A percentile compares a stretch with the other conserved stretches of the same genome.
These are phyloP conservation scores for Sarcophaga subvicina DNA, from an alignment of 2,888 invertebrate species.

Conservation along the genomic window DNA sequence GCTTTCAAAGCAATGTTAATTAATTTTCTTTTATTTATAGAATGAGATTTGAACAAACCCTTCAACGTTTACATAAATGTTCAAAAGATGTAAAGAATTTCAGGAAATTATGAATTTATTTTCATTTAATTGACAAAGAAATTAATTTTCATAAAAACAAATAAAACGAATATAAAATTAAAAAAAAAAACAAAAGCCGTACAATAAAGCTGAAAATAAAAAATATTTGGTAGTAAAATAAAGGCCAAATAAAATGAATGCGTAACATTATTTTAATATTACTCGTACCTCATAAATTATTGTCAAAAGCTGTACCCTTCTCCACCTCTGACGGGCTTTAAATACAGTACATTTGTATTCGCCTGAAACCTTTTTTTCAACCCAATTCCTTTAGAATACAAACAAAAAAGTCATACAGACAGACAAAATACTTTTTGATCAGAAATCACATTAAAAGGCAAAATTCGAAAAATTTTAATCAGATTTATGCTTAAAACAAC, in stretches of 20 bases:
- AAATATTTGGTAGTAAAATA: neutral
- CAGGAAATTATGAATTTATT: conserved; percentile 17
- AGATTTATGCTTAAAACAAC: conserved; percentile 76
- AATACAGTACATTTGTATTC: neutral
- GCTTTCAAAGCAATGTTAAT: no score
- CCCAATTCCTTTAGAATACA: conserved; percentile 32
- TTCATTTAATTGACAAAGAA: conserved; percentile 51
- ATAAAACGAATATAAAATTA: no score
- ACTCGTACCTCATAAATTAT: conserved; percentile 46
- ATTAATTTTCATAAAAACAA: no score
- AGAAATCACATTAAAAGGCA: conserved; percentile 81
- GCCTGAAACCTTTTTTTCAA: conserved; percentile 36
- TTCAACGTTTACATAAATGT: neutral
- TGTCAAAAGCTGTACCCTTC: neutral
- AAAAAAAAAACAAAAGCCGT: no score
- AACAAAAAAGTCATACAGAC: conserved; percentile 44
- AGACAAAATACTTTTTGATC: conserved; percentile 55
- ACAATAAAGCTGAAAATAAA: no score
- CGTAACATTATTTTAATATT: conserved; percentile 70
- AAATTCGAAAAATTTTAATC: conserved; percentile 80
- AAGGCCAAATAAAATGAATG: conserved; percentile 61
- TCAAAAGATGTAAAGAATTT: conserved; percentile 6
- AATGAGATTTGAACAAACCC: no score
- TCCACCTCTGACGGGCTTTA: neutral
- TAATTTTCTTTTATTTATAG: no score